Percentiles rank a stretch among this genome's conserved stretches.
phyloP scores from a whole-genome alignment of 2,113 vertebrate genomes.

The Cyanoderma ruficeps region DNA sequence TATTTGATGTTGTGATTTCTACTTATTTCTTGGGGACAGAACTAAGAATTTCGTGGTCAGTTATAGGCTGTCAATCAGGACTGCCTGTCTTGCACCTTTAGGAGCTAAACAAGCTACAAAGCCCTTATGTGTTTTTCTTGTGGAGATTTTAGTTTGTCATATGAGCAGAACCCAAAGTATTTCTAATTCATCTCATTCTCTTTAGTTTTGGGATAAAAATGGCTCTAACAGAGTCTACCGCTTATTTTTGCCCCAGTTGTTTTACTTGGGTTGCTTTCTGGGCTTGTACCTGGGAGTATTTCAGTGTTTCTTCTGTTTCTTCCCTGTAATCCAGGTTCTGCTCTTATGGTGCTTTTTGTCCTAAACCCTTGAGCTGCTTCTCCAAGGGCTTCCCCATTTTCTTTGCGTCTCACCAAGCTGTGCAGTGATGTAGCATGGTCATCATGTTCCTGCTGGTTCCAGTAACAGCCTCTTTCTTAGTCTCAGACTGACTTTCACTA shows the following conservation, averaged over 20 bases:
- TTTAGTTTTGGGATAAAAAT: background rate
- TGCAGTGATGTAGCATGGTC: background rate
- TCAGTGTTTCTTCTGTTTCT: background rate
- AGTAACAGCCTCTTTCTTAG: background rate
- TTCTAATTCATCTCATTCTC: background rate
- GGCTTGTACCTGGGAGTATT: background rate
- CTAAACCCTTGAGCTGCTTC: background rate
- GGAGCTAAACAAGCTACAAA: background rate
- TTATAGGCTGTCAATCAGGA: background rate
- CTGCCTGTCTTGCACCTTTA: background rate
- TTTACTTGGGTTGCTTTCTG: background rate
- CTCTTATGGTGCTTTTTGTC: background rate
- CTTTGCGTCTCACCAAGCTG: background rate
- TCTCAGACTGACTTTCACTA: background rate
- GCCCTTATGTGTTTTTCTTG: background rate
- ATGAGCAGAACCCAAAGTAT: background rate
- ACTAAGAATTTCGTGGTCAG: background rate
- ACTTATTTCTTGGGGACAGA: background rate
- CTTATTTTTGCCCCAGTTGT: background rate
- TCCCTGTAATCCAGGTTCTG: background rate
- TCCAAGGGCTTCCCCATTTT: background rate
- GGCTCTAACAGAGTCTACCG: background rate
- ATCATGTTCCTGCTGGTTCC: background rate
- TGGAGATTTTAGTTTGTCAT: background rate
- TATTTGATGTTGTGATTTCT: background rate